A percentile compares a stretch with the other conserved stretches of the same genome.
These are phyloP conservation scores for Microplitis demolitor DNA, from an alignment of 1,140 invertebrate genomes.

Conservation along the genomic window DNA sequence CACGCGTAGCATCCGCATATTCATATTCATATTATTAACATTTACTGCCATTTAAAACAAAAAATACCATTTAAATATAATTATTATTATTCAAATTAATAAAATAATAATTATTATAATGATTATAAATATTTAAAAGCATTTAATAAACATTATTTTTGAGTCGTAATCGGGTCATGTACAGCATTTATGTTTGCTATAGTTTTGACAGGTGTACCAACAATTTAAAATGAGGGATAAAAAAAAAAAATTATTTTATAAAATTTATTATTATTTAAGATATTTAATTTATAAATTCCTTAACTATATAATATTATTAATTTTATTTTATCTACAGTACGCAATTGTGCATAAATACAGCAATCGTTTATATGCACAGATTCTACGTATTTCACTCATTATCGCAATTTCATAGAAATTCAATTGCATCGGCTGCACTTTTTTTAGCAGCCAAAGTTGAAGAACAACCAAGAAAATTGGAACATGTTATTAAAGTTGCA, in stretches of 20 bases:
- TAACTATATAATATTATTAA: background rate
- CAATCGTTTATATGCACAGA: conserved; percentile 94
- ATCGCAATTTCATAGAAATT: conserved; percentile 78
- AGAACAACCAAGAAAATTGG: conserved; percentile 90
- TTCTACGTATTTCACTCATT: conserved; percentile 95
- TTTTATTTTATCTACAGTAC: conserved; percentile 62
- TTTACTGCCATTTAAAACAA: background rate
- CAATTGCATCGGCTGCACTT: conserved; percentile 78
- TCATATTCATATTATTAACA: background rate
- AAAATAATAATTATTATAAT: background rate
- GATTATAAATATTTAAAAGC: background rate
- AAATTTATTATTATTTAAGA: background rate
- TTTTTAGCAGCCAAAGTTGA: conserved; percentile 96
- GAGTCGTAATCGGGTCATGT: conserved; percentile 18
- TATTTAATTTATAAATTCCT: background rate
- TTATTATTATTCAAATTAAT: background rate
- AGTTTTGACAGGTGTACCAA: conserved; percentile 27
- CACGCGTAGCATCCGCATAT: conserved; percentile 7
- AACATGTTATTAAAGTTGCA: conserved; percentile 89
- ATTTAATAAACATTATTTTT: background rate
- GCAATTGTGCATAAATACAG: conserved; percentile 87
- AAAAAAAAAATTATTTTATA: background rate
- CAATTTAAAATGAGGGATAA: background rate
- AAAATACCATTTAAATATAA: background rate
- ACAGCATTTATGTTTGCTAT: conserved; percentile 3